Evolutionary conservation across 2,888 invertebrate species (phyloP).

Genomic region (Drosophila kuntzei): DNA sequence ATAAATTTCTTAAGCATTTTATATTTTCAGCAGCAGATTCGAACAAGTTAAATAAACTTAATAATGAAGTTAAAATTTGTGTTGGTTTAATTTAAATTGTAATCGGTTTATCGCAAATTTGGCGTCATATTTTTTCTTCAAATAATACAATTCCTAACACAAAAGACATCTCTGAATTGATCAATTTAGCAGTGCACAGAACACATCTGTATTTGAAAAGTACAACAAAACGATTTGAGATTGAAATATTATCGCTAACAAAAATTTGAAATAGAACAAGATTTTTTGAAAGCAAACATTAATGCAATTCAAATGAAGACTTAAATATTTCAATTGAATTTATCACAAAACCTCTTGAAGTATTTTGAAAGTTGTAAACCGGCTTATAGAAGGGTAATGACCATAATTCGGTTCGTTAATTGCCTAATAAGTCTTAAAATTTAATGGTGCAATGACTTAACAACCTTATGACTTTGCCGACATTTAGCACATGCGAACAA

Average conservation of each 20-base stretch:
- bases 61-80: not conserved
- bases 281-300: not conserved
- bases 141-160: not conserved
- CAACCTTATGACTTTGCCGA: constrained; percentile 8
- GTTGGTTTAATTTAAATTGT: not conserved
- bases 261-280: not conserved
- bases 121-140: not conserved
- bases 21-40: not conserved
- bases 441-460: constrained; percentile 34
- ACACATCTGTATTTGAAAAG: not conserved
- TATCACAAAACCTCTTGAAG: constrained; percentile 2
- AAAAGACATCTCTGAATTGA: not conserved
- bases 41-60: not conserved
- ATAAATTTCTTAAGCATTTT: not conserved
- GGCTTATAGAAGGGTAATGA: constrained; percentile 20
- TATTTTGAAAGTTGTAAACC: constrained; percentile 13
- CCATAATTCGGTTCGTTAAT: constrained; percentile 25
- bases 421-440: constrained; percentile 22
- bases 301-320: not conserved
- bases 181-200: not conserved
- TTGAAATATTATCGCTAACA: not conserved
- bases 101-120: not conserved
- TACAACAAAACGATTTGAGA: not conserved
- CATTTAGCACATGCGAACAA: constrained; percentile 12
- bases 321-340: constrained; percentile 1